Base-by-base conservation (phyloP, 2,888 invertebrate genomes). In the Merodon equestris region DNA sequence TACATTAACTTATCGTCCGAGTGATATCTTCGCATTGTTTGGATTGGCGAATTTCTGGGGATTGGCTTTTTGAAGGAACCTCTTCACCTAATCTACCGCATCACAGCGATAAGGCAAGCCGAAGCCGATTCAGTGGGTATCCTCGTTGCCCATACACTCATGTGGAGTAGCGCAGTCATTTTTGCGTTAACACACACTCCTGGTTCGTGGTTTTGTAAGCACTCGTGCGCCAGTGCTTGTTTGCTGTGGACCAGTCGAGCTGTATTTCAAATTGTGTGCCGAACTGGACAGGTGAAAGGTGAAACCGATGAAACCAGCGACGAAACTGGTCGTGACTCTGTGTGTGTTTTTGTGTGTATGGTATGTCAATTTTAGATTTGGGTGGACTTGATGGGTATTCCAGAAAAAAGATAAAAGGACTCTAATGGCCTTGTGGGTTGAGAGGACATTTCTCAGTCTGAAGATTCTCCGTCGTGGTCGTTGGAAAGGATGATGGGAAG, bases 1-100 rank as follows among this genome's bases (percentile, higher is more conserved):
- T 63, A 53, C 67, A 72, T 67, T 72, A 67, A 72, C 72, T 77
- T 67, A 77, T 67, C 57, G 53, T 48, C 50, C 61, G 14, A 56
- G 60, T 66, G 75, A 71, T 71, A 56, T 60, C 60, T 44, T 66
- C 40, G 50, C 40, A 60, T 60, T 71, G 71, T 71, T 54, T 71
- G 75, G 48, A 27, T 27, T 27, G 48, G 58, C 36, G 48, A 54
- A 53, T 38, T 50, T 58, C 47, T 53, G 38, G 63, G 54, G 53
- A 50, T 70, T 71, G 75, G 64, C 75, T 71, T 76, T 75, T 64
- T 44, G 64, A 14, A 27, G 14, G 66, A 47, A 53, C 51, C 47
- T 40, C 50, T 76, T 56, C 71, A 56, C 50, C 50, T 66, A 66
- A 71, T 72, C 67, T 72, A 60, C 60, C 67, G 19, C 70, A 70